Conservation (phyloP, 92 coral and sea anemone species). For the Micromussa lordhowensis region DNA sequence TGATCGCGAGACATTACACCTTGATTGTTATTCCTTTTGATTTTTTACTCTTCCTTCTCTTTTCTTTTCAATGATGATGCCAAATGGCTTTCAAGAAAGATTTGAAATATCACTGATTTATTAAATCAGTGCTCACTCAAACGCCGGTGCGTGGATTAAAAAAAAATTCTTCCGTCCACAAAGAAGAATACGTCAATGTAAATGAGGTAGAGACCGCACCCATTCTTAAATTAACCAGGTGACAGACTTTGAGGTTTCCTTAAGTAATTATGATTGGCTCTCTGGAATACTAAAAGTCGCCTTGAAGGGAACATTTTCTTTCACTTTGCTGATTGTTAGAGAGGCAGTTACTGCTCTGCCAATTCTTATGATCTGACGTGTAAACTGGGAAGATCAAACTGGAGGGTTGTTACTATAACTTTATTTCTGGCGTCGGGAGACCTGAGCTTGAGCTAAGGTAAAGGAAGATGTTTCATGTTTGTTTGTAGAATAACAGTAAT, state of each 20-base stretch:
- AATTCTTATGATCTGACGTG: background rate
- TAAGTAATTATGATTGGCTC: conserved; percentile 6
- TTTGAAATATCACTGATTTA: background rate
- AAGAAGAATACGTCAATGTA: conserved; percentile 26
- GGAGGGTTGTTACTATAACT: background rate
- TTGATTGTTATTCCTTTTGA: too few relatives aligned
- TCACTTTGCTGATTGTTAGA: background rate
- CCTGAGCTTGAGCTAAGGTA: conserved; percentile 1
- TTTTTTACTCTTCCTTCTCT: background rate
- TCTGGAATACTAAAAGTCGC: background rate
- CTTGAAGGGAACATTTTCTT: background rate
- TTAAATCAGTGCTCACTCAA: too few relatives aligned
- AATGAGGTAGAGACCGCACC: conserved; percentile 19
- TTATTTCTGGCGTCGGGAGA: background rate
- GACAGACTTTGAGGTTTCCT: background rate
- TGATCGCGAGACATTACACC: background rate
- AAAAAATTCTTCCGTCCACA: background rate
- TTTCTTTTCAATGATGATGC: background rate
- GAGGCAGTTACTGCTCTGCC: background rate
- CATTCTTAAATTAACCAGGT: background rate
- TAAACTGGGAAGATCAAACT: background rate
- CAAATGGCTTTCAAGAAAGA: background rate
- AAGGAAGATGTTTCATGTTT: background rate
- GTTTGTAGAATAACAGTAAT: background rate
- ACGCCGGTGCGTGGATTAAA: background rate